phyloP scores from a whole-genome alignment of 2,888 invertebrate genomes.

The Pyrgus malvae region DNA sequence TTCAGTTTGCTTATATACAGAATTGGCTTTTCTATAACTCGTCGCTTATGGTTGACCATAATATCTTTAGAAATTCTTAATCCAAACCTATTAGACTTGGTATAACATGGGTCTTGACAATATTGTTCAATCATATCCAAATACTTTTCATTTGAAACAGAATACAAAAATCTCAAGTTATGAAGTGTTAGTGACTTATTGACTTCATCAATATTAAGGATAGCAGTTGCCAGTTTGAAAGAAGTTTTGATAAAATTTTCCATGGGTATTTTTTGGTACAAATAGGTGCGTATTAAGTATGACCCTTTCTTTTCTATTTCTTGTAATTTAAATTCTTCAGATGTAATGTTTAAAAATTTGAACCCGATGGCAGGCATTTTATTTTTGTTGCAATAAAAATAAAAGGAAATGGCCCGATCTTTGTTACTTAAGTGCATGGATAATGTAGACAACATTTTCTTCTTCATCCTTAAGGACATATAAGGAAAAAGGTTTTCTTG shows the following conservation, averaged over 20 bases:
- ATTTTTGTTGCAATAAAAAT: conserved; percentile 43
- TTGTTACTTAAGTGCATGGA: conserved; percentile 44
- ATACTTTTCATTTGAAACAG: conserved; percentile 44
- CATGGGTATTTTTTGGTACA: conserved; percentile 27
- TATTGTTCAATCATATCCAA: conserved; percentile 50
- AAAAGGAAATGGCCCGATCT: conserved; percentile 46
- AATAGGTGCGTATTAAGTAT: neutral
- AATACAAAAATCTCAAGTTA: conserved; percentile 39
- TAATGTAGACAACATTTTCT: conserved; percentile 48
- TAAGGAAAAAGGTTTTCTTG: conserved; percentile 52
- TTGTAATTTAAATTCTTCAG: conserved; percentile 43
- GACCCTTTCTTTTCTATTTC: conserved; percentile 35
- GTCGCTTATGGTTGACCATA: conserved; percentile 47
- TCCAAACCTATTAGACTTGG: conserved; percentile 37
- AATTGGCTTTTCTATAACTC: conserved; percentile 44
- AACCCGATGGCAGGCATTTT: neutral
- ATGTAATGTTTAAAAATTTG: neutral
- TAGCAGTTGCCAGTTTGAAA: conserved; percentile 43
- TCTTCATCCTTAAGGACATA: conserved; percentile 61
- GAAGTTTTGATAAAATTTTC: conserved; percentile 47
- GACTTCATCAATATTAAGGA: conserved; percentile 33
- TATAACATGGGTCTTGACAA: too few relatives aligned
- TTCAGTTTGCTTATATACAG: conserved; percentile 46
- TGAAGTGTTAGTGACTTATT: conserved; percentile 32
- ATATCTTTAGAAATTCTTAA: conserved; percentile 44